Evolutionary conservation across 2,888 invertebrate genomes (phyloP).

Genomic region (Ornithoptera priamus): DNA sequence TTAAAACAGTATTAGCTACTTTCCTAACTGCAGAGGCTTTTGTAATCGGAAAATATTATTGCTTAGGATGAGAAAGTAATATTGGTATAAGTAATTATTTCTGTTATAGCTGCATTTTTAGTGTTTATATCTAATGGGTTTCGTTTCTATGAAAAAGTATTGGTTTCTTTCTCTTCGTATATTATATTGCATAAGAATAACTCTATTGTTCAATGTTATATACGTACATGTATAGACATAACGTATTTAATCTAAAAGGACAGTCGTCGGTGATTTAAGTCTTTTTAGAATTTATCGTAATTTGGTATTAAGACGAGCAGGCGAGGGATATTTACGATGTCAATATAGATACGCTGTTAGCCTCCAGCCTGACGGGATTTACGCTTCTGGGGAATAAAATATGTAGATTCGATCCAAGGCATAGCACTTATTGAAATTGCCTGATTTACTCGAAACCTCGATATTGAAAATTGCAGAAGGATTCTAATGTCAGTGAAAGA

Average conservation of each 20-base stretch:
- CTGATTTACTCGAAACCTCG: slow-evolving; percentile 72
- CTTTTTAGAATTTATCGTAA: slow-evolving; percentile 43
- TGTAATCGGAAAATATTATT: no score
- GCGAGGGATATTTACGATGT: slow-evolving; percentile 62
- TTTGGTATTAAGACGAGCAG: slow-evolving; percentile 44
- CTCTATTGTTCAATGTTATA: no score
- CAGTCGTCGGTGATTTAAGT: slow-evolving; percentile 23
- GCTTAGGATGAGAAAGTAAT: no score
- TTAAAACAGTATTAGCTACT: no score
- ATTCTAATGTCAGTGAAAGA: slow-evolving; percentile 32
- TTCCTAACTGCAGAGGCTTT: no score
- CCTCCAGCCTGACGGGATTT: slow-evolving; percentile 52
- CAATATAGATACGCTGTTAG: slow-evolving; percentile 56
- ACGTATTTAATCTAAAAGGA: not conserved
- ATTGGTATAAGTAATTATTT: no score
- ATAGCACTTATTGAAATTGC: slow-evolving; percentile 77
- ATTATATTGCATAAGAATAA: no score
- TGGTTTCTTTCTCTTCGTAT: no score
- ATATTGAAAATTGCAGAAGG: slow-evolving; percentile 42
- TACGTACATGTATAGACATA: not conserved
- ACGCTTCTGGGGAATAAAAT: slow-evolving; percentile 63
- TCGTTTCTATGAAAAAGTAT: no score
- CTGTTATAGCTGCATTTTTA: no score
- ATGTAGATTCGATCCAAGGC: slow-evolving; percentile 67
- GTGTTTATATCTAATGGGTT: no score